Evolutionary conservation across 2,888 invertebrate species (phyloP).

Genomic region (Pterostichus madidus): DNA sequence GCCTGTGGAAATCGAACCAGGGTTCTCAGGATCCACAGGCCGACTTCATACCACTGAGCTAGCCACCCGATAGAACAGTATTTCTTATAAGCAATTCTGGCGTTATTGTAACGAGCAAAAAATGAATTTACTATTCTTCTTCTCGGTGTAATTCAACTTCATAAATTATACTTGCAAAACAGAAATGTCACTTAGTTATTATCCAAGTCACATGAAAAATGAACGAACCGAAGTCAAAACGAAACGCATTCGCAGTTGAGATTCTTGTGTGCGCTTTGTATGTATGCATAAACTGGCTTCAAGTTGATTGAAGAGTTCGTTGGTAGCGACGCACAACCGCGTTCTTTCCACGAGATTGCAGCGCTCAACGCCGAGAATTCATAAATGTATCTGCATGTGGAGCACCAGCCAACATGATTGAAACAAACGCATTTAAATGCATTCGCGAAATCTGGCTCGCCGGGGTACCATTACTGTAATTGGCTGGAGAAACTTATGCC

Average conservation of each 20-base stretch:
- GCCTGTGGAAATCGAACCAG: no score
- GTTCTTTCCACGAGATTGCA: slow-evolving; percentile 28
- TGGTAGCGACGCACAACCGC: slow-evolving; percentile 1
- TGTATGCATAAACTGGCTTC: slow-evolving; percentile 40
- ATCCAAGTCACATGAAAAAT: slow-evolving; percentile 51
- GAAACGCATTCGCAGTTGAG: slow-evolving; percentile 2
- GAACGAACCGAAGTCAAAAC: slow-evolving; percentile 18
- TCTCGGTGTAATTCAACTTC: slow-evolving; percentile 15
- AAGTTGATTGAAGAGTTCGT: slow-evolving; percentile 49
- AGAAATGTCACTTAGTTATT: slow-evolving; percentile 46
- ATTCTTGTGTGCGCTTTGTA: neutral
- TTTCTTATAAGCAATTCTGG: slow-evolving; percentile 12
- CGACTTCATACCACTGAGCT: no score
- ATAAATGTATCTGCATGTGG: slow-evolving; percentile 55
- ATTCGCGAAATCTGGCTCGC: slow-evolving; percentile 61
- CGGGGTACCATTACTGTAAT: slow-evolving; percentile 66
- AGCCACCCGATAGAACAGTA: no score
- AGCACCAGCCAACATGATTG: slow-evolving; percentile 57
- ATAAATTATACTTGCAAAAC: slow-evolving; percentile 50
- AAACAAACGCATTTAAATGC: slow-evolving; percentile 67
- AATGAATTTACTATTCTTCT: slow-evolving; percentile 49
- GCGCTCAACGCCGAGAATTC: slow-evolving; percentile 49
- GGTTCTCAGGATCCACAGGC: no score
- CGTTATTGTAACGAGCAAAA: slow-evolving; percentile 36
- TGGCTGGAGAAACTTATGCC: slow-evolving; percentile 59